Evolutionary conservation across 2,888 invertebrate species (phyloP).

Genomic region (Dichetophora obliterata): DNA sequence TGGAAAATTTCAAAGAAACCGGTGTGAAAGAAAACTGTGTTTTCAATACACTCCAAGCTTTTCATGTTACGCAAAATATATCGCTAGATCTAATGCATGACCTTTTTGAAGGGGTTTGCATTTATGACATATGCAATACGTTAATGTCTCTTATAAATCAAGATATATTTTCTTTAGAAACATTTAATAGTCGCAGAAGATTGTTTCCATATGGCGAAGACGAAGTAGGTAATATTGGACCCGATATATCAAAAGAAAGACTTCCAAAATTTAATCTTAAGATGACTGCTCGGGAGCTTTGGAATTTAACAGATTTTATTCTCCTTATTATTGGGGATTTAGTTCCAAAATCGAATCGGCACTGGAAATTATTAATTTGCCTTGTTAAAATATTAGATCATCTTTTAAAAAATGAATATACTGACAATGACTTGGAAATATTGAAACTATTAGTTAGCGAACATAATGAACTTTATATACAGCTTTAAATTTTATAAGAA

Average conservation of each 20-base stretch:
- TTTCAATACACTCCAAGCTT: slow-evolving; percentile 11
- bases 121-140: slow-evolving; percentile 12
- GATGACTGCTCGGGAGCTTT: slow-evolving; percentile 6
- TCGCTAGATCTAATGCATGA: slow-evolving; percentile 31
- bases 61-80: slow-evolving; percentile 30
- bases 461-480: too few relatives aligned
- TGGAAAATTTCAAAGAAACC: slow-evolving; percentile 2
- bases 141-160: too few relatives aligned
- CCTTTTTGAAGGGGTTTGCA: slow-evolving; percentile 19
- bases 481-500: too few relatives aligned
- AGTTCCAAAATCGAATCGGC: too few relatives aligned
- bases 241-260: slow-evolving; percentile 29
- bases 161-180: slow-evolving; percentile 6
- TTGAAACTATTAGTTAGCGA: too few relatives aligned
- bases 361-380: too few relatives aligned
- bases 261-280: too few relatives aligned
- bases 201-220: slow-evolving; percentile 36
- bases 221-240: slow-evolving; percentile 36
- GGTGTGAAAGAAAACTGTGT: slow-evolving; percentile 21
- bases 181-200: slow-evolving; percentile 31
- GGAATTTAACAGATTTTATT: too few relatives aligned
- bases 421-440: too few relatives aligned
- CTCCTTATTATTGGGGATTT: too few relatives aligned
- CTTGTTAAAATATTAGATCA: too few relatives aligned
- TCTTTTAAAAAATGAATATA: too few relatives aligned